Evolutionary conservation across 2,888 invertebrate genomes (phyloP).

Genomic region (Cinara cedri): DNA sequence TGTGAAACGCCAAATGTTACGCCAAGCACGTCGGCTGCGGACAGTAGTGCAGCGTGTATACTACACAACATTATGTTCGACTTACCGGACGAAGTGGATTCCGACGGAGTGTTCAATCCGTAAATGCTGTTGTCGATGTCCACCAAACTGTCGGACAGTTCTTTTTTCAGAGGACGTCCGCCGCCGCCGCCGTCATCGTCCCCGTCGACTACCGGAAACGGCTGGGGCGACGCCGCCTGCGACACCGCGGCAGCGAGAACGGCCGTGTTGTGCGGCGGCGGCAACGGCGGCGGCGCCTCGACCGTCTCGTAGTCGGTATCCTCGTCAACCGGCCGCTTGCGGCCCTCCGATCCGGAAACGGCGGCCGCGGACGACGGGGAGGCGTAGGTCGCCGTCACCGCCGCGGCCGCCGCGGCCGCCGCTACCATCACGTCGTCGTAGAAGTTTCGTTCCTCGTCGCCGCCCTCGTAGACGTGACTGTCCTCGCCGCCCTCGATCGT

Average conservation of each 20-base stretch:
- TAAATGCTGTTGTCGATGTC: constrained; percentile 62
- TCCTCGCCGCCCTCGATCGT: constrained; percentile 25
- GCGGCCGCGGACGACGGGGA: background rate
- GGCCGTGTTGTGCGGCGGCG: background rate
- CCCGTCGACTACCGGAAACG: background rate
- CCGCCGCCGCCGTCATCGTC: background rate
- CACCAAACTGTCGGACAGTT: constrained; percentile 60
- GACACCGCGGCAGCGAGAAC: background rate
- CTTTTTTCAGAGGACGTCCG: background rate
- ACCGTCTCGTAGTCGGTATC: constrained; percentile 41
- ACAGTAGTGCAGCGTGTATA: background rate
- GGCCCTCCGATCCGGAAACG: background rate
- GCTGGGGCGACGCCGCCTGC: background rate
- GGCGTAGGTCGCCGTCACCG: constrained; percentile 18
- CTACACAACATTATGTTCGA: no score
- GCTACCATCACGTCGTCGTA: no score
- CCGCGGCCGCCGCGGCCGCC: background rate
- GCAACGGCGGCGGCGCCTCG: background rate
- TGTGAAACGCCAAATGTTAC: background rate
- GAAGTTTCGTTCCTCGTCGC: no score
- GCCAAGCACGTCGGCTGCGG: background rate
- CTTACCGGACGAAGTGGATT: constrained; percentile 59
- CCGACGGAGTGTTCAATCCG: constrained; percentile 60
- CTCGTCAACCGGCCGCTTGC: constrained; percentile 15
- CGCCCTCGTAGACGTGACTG: no score